Evolutionary conservation across 1,140 invertebrate species (phyloP).

Genomic region (Dicyema japonicum): DNA sequence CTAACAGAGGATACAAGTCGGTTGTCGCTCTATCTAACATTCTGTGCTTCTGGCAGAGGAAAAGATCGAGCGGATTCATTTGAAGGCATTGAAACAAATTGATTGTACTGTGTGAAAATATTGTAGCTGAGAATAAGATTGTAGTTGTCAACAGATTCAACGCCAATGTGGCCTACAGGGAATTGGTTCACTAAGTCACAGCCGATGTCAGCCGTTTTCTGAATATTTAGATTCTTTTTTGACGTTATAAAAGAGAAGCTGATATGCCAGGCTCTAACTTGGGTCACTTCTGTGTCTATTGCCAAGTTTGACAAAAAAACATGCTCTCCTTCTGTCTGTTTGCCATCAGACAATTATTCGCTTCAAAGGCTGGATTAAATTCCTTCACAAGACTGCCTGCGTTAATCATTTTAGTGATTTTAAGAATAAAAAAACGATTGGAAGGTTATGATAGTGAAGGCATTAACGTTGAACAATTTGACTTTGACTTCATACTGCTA

Average conservation of each 20-base stretch:
- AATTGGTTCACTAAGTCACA: conserved; percentile 63
- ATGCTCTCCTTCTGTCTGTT: no score
- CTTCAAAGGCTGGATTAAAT: conserved; percentile 79
- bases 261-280: conserved; percentile 41
- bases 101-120: neutral
- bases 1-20: conserved; percentile 43
- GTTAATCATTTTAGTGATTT: conserved; percentile 21
- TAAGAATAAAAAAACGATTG: conserved; percentile 59
- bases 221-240: conserved; percentile 44
- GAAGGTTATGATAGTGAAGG: conserved; percentile 55
- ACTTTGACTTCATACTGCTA: conserved; percentile 66
- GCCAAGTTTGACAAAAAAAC: conserved; percentile 25
- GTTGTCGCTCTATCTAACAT: conserved; percentile 5
- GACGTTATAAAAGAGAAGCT: conserved; percentile 89
- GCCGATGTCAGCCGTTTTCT: conserved; percentile 43
- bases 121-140: neutral
- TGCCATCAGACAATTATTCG: conserved; percentile 55
- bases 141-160: conserved; percentile 54
- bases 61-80: conserved; percentile 53
- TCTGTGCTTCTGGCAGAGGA: conserved; percentile 39
- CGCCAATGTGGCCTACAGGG: conserved; percentile 80
- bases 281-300: conserved; percentile 35
- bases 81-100: conserved; percentile 38
- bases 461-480: conserved; percentile 36
- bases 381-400: conserved; percentile 59